Percentiles rank a stretch among this genome's conserved stretches.
phyloP scores from a whole-genome alignment of 1,140 invertebrate genomes.

The Onthophagus taurus region DNA sequence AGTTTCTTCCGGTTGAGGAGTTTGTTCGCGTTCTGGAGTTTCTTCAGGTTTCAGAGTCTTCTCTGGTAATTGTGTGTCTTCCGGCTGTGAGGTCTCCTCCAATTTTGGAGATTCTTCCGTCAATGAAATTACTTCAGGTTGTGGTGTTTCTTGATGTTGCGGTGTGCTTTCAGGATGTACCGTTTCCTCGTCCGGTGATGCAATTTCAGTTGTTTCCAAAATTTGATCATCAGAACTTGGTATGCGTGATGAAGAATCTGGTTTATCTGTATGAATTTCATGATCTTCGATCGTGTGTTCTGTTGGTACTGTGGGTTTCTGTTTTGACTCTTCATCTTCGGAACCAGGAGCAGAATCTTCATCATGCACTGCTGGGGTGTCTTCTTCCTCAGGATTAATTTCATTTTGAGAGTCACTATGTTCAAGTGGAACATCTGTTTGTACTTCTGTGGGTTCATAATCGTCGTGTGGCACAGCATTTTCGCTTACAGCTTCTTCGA shows the following conservation, averaged over 20 bases:
- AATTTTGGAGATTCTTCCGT: not conserved
- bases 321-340: no score
- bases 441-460: no score
- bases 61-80: not conserved
- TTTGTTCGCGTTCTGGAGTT: constrained; percentile 7
- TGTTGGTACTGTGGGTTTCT: no score
- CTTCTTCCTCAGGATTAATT: not conserved
- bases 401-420: no score
- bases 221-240: not conserved
- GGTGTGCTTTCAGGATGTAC: not conserved
- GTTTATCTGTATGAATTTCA: constrained; percentile 2
- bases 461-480: no score
- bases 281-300: constrained; percentile 7
- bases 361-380: no score
- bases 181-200: not conserved
- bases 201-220: constrained; percentile 2
- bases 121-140: not conserved
- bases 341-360: no score
- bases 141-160: not conserved
- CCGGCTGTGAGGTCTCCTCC: not conserved
- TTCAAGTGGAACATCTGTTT: no score
- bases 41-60: constrained; percentile 1
- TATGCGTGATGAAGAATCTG: no score
- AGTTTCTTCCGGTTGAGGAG: not conserved
- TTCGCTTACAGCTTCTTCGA: not conserved